Evolutionary conservation across 2,113 vertebrate genomes (phyloP), one percentile per base, ranked within the genome.

Genomic region (Dinomys branickii): DNA sequence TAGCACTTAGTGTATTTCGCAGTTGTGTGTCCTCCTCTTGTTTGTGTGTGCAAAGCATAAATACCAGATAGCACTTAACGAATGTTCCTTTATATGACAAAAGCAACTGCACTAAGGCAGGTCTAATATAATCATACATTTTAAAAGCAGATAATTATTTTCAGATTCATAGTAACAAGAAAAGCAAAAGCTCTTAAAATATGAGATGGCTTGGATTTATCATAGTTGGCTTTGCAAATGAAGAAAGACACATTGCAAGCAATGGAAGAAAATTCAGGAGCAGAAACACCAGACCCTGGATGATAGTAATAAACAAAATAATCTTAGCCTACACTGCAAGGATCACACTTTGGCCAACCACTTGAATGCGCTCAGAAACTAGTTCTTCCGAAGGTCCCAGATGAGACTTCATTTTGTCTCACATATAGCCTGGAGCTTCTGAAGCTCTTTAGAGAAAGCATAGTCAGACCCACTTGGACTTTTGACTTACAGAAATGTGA

Each of bases 221-320:
- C 13, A 16, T 7, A 22, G 3, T 16, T 65, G 20, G 17, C 38
- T 75, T 85, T 58, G 41, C 69, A 94, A 61, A 59, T 41, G 6
- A 1, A 81, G 17, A 20, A 6, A 26, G 4, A 19, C 30, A 14
- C 0, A 1, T 19, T 30, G 33, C 16, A 84, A 73, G 22, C 3
- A 85, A 35, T 61, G 2, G 16, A 44, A 44, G 3, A 2, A 9
- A 47, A 33, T 69, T 94, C n/a, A 41, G 4, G 22, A 61, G 5
- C 22, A 56, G 52, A 81, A 14, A 28, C 5, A 28, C 2, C 5
- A 8, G 19, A 22, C 9, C 4, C 5, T 44, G 16, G 5, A 22
- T 69, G 24, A 80, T 3, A 19, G 33, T 80, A 88, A 80, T 26
- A 88, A 85, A 65, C 52, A 77, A 54, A 24, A 17, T 13, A 33